A percentile compares a stretch with the other conserved stretches of the same genome.
Evolutionary conservation across 2,797 vertebrate species (phyloP).

Genomic region (Tachyglossus aculeatus): DNA sequence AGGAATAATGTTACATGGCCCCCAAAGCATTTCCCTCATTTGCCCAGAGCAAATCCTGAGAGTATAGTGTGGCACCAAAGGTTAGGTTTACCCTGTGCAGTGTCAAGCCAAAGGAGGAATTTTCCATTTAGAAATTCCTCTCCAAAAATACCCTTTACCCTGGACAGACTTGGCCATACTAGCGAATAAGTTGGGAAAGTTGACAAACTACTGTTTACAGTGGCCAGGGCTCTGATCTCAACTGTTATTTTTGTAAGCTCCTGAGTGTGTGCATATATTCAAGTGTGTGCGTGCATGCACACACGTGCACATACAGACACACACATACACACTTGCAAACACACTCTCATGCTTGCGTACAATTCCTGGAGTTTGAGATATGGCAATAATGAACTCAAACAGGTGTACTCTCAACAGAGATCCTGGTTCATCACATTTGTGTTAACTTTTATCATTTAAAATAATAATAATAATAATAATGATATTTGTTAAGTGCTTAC

Average conservation of each 20-base stretch:
- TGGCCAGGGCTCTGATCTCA: not conserved
- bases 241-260: constrained; percentile 2
- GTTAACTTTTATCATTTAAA: not conserved
- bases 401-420: not conserved
- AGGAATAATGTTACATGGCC: too few relatives aligned
- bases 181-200: not conserved
- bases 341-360: too few relatives aligned
- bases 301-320: too few relatives aligned
- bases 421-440: not conserved
- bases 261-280: not conserved
- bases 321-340: too few relatives aligned
- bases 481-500: not conserved
- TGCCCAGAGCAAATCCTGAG: too few relatives aligned
- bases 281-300: not conserved
- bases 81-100: too few relatives aligned
- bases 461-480: not conserved
- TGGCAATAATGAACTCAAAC: not conserved
- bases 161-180: too few relatives aligned
- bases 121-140: too few relatives aligned
- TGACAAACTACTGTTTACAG: not conserved
- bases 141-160: too few relatives aligned
- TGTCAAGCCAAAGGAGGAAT: too few relatives aligned
- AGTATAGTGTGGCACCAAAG: too few relatives aligned
- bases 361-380: not conserved
- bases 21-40: too few relatives aligned